These are phyloP conservation scores for Enteromius anoplus DNA, from an alignment of 2,797 vertebrate species.

Conservation along the genomic window DNA sequence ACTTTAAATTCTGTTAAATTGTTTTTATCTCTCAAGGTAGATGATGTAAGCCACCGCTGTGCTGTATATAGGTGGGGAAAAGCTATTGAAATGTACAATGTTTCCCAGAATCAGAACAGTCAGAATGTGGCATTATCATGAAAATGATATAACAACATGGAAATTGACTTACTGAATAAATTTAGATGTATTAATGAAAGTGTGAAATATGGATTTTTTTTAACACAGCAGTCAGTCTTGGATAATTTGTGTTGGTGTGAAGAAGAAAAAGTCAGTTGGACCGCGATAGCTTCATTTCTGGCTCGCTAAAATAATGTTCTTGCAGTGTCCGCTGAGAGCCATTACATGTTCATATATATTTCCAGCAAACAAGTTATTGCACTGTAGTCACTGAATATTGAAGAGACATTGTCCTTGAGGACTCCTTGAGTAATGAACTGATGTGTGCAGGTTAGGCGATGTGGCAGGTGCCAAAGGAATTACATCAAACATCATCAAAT, in stretches of 20 bases:
- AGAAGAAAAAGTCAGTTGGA: slow-evolving; percentile 1
- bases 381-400: slow-evolving; percentile 19
- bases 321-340: not conserved
- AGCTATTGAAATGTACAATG: not conserved
- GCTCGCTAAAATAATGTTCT: not conserved
- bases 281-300: not conserved
- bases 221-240: not conserved
- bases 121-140: not conserved
- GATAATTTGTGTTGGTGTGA: slow-evolving; percentile 2
- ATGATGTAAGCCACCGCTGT: not conserved
- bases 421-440: slow-evolving; percentile 26
- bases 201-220: not conserved
- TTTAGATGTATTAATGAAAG: not conserved
- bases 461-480: slow-evolving; percentile 23
- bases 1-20: not conserved
- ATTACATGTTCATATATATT: slow-evolving; percentile 27
- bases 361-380: not conserved
- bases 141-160: not conserved
- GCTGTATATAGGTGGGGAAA: not conserved
- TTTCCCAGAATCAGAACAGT: slow-evolving; percentile 2
- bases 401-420: not conserved
- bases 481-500: slow-evolving; percentile 26
- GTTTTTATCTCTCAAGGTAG: not conserved
- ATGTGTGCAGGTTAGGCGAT: not conserved
- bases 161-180: not conserved